A percentile compares a stretch with the other conserved stretches of the same genome.
Conservation (phyloP, 2,797 vertebrate genomes). For the Anguilla marmorata region DNA sequence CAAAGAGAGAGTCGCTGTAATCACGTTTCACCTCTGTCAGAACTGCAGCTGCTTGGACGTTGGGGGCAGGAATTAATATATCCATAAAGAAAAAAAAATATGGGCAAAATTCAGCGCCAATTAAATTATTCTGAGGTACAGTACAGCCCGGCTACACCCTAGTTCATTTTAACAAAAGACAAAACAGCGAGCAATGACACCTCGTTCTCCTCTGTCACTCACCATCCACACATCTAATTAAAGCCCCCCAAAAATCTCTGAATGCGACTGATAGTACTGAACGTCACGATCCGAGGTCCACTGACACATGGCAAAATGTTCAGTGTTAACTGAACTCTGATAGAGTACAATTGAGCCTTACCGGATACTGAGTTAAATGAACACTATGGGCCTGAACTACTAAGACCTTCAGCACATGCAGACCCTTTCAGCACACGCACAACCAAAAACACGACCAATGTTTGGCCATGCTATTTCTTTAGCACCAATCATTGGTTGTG, state of each 20-base stretch:
- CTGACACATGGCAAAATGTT: not conserved
- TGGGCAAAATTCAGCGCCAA: conserved; percentile 53
- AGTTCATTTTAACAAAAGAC: conserved; percentile 54
- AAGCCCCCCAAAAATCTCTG: conserved; percentile 59
- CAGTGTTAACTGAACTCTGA: not conserved
- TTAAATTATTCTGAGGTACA: conserved; percentile 65
- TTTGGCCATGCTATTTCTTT: no score
- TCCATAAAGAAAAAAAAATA: conserved; percentile 27
- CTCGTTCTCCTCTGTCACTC: conserved; percentile 61
- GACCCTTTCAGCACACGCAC: no score
- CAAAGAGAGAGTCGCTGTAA: conserved; percentile 79
- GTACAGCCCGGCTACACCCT: conserved; percentile 68
- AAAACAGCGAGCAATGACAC: conserved; percentile 44
- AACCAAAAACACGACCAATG: no score
- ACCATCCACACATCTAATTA: conserved; percentile 62
- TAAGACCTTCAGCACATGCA: no score
- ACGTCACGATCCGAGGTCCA: not conserved
- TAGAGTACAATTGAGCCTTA: not conserved
- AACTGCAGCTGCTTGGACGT: conserved; percentile 72
- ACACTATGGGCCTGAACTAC: not conserved
- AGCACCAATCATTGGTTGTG: no score
- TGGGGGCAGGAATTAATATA: conserved; percentile 27
- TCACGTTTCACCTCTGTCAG: conserved; percentile 75
- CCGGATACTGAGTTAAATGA: not conserved
- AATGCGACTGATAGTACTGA: conserved; percentile 53